Base-by-base conservation (phyloP, 2,888 invertebrate genomes). In the Papilio demoleus region DNA sequence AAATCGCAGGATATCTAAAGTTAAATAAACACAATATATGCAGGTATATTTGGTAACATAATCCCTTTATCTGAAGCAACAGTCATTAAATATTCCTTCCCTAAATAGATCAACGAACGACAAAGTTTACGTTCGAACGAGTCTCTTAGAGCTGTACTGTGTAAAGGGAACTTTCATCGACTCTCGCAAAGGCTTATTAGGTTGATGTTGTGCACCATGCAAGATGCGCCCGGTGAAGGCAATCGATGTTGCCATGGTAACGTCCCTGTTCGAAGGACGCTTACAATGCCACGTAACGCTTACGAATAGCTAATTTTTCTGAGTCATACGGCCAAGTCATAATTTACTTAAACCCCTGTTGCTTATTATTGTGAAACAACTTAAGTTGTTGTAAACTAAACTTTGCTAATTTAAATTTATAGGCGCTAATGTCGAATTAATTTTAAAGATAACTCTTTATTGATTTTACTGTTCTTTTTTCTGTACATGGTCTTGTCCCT, bases 201-300 rank as follows among this genome's bases (percentile, higher is more conserved):
- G 80, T 82, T 74, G 72, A 78, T 77, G 79, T 85, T 83, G 83
- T 86, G 87, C 85, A 85, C 81, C 76, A 75, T 88, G 89, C 88
- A 88, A 86, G 88, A 90, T 89, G 90, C 88, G 86, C 84, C 79
- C 74, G 80, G 76, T 81, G 75, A 71, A 79, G 78, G 77, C 83
- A 89, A 90, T 90, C 90, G 90, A 90, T 90, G 87, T 90, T 77
- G 74, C 86, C 83, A 88, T 88, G 84, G 84, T 79, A 81, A 90
- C 90, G 83, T 73, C 75, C 75, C 79, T 75, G 75, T 76, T 79
- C 75, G 72, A 75, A 74, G 71, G 71, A 69, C 72, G 60, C 73
- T 75, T 76, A 75, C 60, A 64, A 58, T 47, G 38, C 56, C 31
- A 59, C 58, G 68, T 1, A 42, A 38, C 38, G 58, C 36, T 68